Evolutionary conservation across 2,888 invertebrate genomes (phyloP).

Genomic region (Entomobrya proxima): DNA sequence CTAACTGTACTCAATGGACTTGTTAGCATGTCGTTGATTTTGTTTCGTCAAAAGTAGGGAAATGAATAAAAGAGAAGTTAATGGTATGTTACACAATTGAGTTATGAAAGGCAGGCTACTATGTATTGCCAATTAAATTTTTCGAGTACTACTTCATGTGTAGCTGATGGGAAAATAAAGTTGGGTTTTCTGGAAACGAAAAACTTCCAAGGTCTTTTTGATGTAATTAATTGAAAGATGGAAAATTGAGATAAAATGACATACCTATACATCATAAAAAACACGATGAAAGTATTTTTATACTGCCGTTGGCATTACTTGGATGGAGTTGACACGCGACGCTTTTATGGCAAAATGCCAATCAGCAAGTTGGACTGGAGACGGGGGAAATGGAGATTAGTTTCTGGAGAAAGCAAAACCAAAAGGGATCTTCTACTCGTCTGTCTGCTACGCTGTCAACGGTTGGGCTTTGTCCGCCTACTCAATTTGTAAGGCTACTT

Average conservation of each 20-base stretch:
- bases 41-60: too few relatives aligned
- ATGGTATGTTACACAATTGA: too few relatives aligned
- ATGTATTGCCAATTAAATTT: constrained; percentile 4
- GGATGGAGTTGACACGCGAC: constrained; percentile 13
- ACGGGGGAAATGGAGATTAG: too few relatives aligned
- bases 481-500: not conserved
- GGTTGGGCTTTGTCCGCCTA: not conserved
- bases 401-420: not conserved
- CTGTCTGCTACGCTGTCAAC: not conserved
- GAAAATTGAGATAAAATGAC: not conserved
- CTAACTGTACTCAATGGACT: too few relatives aligned
- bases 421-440: not conserved
- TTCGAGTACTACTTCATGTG: not conserved
- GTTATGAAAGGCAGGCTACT: too few relatives aligned
- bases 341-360: not conserved
- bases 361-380: not conserved
- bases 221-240: not conserved
- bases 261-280: too few relatives aligned
- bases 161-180: not conserved
- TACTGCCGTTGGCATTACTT: not conserved
- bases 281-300: not conserved
- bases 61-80: too few relatives aligned
- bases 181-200: not conserved
- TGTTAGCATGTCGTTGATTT: too few relatives aligned
- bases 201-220: not conserved